A percentile compares a stretch with the other conserved stretches of the same genome.
phyloP scores from a whole-genome alignment of 2,113 vertebrate species.

The Mionectes macconnelli region DNA sequence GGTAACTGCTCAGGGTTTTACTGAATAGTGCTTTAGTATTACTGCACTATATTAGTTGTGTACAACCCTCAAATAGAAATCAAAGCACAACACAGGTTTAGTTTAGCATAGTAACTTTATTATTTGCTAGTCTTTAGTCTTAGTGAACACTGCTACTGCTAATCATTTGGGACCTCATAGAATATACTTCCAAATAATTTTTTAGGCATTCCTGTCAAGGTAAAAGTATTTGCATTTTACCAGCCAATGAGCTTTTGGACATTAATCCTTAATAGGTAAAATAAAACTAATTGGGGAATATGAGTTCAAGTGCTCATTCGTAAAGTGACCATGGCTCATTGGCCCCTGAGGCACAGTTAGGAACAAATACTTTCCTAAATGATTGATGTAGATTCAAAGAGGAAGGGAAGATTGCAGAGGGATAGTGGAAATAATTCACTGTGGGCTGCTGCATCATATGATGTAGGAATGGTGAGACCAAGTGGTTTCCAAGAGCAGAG shows the following conservation, averaged over 20 bases:
- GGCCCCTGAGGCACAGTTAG: conserved; percentile 1
- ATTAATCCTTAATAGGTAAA: conserved; percentile 55
- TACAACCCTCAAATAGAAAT: conserved; percentile 71
- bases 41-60: conserved; percentile 68
- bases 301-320: conserved; percentile 7
- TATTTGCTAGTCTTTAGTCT: conserved; percentile 53
- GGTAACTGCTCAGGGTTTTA: conserved; percentile 72
- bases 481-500: not conserved
- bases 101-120: conserved; percentile 59
- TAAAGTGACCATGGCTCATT: conserved; percentile 37
- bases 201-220: conserved; percentile 22
- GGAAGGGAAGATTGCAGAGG: not conserved
- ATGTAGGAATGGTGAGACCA: not conserved
- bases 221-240: conserved; percentile 4
- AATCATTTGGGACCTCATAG: conserved; percentile 4
- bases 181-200: conserved; percentile 26
- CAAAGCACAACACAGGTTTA: conserved; percentile 51
- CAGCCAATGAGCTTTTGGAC: conserved; percentile 22
- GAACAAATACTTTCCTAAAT: conserved; percentile 10
- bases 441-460: not conserved
- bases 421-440: not conserved
- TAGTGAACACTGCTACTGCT: not conserved
- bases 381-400: conserved; percentile 20
- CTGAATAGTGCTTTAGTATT: conserved; percentile 71
- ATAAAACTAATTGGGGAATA: conserved; percentile 62